Conservation (phyloP, 2,888 invertebrate genomes). For the Osmoderma eremita region DNA sequence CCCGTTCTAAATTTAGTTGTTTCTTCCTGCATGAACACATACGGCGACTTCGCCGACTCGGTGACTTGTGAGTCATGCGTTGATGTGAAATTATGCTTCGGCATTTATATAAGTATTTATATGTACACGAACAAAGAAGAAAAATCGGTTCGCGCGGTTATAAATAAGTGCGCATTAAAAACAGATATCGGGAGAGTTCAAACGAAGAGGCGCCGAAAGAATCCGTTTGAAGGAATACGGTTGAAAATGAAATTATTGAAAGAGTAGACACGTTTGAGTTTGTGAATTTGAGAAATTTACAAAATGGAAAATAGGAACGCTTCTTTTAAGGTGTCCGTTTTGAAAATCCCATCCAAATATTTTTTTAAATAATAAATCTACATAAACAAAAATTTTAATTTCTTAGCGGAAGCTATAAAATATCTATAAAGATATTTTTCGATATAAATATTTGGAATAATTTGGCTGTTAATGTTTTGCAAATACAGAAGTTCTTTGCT, state of each 20-base stretch:
- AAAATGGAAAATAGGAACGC: too few relatives aligned
- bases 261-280: neutral
- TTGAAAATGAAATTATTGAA: slow-evolving; percentile 2
- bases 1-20: slow-evolving; percentile 56
- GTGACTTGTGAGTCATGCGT: slow-evolving; percentile 8
- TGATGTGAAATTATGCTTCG: slow-evolving; percentile 26
- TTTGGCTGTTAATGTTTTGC: too few relatives aligned
- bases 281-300: too few relatives aligned
- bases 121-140: slow-evolving; percentile 27
- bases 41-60: slow-evolving; percentile 41
- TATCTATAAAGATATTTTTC: too few relatives aligned
- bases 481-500: too few relatives aligned
- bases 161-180: slow-evolving; percentile 23
- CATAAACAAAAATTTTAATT: too few relatives aligned
- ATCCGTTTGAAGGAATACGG: slow-evolving; percentile 21
- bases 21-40: slow-evolving; percentile 55
- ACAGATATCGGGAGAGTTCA: slow-evolving; percentile 19
- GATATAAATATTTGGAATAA: too few relatives aligned
- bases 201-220: slow-evolving; percentile 23
- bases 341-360: too few relatives aligned
- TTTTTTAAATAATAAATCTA: too few relatives aligned
- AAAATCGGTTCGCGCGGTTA: slow-evolving; percentile 12
- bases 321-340: too few relatives aligned
- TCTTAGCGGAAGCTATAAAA: too few relatives aligned
- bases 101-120: slow-evolving; percentile 27